Conservation (phyloP, 2,797 vertebrate genomes). For the Hemibagrus guttatus region DNA sequence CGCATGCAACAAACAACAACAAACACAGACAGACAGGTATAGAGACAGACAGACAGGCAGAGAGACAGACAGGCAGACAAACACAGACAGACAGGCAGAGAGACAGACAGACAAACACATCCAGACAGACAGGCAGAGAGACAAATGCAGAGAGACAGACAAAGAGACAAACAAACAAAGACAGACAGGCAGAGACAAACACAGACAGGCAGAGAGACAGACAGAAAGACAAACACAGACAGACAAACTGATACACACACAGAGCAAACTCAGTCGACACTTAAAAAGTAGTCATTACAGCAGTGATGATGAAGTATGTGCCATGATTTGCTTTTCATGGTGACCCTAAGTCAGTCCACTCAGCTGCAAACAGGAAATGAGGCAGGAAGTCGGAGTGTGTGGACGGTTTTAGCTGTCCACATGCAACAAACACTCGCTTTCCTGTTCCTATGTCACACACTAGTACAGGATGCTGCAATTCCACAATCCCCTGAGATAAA, state of each 20-base stretch:
- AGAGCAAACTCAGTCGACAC: neutral
- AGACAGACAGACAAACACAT: too few species aligned
- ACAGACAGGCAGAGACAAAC: too few species aligned
- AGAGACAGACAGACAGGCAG: too few species aligned
- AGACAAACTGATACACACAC: neutral
- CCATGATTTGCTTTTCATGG: neutral
- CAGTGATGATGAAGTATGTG: neutral
- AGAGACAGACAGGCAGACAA: too few species aligned
- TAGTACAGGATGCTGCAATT: conserved; percentile 44
- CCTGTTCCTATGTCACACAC: conserved; percentile 53
- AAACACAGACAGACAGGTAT: too few species aligned
- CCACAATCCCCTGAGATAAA: conserved; percentile 32
- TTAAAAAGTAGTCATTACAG: neutral
- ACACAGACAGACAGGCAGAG: too few species aligned
- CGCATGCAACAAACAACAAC: conserved; percentile 21
- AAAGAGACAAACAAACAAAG: too few species aligned
- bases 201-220: too few species aligned
- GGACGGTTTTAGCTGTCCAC: conserved; percentile 53
- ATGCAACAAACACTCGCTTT: conserved; percentile 59
- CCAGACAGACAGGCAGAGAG: too few species aligned
- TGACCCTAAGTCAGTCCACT: conserved; percentile 19
- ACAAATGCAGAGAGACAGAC: too few species aligned
- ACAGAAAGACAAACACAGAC: too few species aligned
- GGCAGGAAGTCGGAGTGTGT: conserved; percentile 56
- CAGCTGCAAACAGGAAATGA: conserved; percentile 58